These are phyloP conservation scores for Cheirogaleus medius DNA, from an alignment of 2,113 vertebrate species.

Conservation along the genomic window DNA sequence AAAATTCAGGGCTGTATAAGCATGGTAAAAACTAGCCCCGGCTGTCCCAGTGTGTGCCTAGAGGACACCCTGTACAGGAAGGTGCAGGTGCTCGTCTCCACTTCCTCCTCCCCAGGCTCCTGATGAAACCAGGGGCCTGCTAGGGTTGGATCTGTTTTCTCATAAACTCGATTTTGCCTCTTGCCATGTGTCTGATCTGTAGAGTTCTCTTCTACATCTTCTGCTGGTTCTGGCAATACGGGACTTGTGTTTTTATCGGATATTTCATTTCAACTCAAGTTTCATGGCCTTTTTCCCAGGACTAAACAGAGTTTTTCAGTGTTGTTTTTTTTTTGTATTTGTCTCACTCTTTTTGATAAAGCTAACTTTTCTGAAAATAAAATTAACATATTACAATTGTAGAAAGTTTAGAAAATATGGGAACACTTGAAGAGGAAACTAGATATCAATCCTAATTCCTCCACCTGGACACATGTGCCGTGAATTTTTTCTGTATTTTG, in stretches of 20 bases:
- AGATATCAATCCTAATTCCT: background rate
- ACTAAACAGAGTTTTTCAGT: background rate
- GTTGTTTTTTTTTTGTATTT: background rate
- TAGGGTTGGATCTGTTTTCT: too few species aligned
- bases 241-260: background rate
- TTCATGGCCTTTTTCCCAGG: background rate
- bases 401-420: background rate
- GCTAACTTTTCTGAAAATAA: background rate
- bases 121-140: too few species aligned
- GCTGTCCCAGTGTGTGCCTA: background rate
- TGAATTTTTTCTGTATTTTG: background rate
- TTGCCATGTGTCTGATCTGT: fast-evolving
- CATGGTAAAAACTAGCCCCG: background rate
- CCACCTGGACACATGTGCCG: background rate
- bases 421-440: background rate
- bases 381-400: background rate
- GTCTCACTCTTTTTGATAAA: background rate
- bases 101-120: background rate
- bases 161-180: background rate
- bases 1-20: background rate
- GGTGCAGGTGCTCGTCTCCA: fast-evolving
- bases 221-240: background rate
- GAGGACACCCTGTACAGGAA: fast-evolving
- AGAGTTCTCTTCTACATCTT: too few species aligned
- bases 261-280: background rate